These are phyloP conservation scores for Drosophila limbata DNA, from an alignment of 2,888 invertebrate species.

Conservation along the genomic window DNA sequence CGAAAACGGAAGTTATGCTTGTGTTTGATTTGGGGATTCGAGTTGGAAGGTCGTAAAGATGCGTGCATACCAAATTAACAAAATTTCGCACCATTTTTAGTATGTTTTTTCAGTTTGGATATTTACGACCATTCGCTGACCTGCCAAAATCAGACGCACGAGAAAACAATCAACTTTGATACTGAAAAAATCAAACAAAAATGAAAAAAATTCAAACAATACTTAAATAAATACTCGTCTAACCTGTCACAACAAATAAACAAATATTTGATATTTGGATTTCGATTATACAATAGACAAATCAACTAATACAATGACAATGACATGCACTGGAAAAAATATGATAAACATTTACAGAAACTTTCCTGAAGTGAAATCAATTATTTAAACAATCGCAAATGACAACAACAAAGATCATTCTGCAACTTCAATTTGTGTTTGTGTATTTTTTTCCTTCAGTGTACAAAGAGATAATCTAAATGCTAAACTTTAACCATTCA, in stretches of 20 bases:
- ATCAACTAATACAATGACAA: slow-evolving; percentile 41
- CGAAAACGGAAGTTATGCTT: slow-evolving; percentile 53
- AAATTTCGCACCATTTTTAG: slow-evolving; percentile 34
- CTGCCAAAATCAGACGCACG: slow-evolving; percentile 23
- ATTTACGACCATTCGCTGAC: slow-evolving; percentile 21
- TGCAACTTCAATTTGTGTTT: slow-evolving; percentile 1
- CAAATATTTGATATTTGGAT: slow-evolving; percentile 52
- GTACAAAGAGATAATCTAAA: slow-evolving; percentile 28
- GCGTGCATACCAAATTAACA: slow-evolving; percentile 8
- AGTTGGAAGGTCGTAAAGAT: slow-evolving; percentile 33
- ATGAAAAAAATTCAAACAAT: slow-evolving; percentile 1
- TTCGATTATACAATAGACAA: slow-evolving; percentile 51
- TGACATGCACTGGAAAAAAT: slow-evolving; percentile 44
- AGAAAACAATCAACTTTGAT: slow-evolving; percentile 34
- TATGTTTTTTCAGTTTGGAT: slow-evolving; percentile 3
- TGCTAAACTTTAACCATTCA: slow-evolving; percentile 14
- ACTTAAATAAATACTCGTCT: slow-evolving; percentile 51
- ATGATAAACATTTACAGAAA: not conserved
- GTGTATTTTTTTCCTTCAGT: slow-evolving; percentile 12
- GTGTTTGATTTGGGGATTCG: not conserved
- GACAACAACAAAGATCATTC: not conserved
- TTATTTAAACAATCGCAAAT: not conserved
- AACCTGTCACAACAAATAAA: slow-evolving; percentile 58
- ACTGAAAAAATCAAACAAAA: slow-evolving; percentile 14
- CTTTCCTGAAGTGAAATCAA: not conserved